Conservation (phyloP, 2,797 vertebrate genomes). For the Acipenser oxyrinchus region DNA sequence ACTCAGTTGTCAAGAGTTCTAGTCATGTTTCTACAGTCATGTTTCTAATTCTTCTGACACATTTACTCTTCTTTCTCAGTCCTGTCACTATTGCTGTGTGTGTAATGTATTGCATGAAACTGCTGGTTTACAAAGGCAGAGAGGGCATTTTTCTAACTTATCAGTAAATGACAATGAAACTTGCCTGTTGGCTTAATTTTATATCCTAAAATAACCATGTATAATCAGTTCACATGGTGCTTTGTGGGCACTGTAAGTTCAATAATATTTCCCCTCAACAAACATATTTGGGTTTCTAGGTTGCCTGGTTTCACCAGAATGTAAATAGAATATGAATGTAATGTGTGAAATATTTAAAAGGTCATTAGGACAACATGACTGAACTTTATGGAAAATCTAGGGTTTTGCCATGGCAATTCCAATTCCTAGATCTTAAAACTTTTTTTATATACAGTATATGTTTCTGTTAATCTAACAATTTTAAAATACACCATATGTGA, state of each 20-base stretch:
- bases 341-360: too few species aligned
- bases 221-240: constrained; percentile 20
- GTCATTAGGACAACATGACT: too few species aligned
- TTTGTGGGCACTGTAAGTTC: constrained; percentile 13
- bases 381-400: too few species aligned
- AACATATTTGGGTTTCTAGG: too few species aligned
- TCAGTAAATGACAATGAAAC: constrained; percentile 23
- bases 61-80: constrained; percentile 10
- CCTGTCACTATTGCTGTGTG: constrained; percentile 8
- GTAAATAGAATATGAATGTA: too few species aligned
- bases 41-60: constrained; percentile 13
- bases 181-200: constrained; percentile 18
- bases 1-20: constrained; percentile 18
- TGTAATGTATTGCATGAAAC: constrained; percentile 20
- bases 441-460: too few species aligned
- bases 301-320: too few species aligned
- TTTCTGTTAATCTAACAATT: too few species aligned
- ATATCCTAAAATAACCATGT: constrained; percentile 19
- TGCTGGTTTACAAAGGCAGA: constrained; percentile 21
- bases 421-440: too few species aligned
- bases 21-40: constrained; percentile 17
- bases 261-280: neutral
- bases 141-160: constrained; percentile 17
- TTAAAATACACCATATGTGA: too few species aligned
- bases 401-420: too few species aligned